These are phyloP conservation scores for Arbacia lixula DNA, from an alignment of 53 echinoderm and acorn worm genomes.

Conservation along the genomic window DNA sequence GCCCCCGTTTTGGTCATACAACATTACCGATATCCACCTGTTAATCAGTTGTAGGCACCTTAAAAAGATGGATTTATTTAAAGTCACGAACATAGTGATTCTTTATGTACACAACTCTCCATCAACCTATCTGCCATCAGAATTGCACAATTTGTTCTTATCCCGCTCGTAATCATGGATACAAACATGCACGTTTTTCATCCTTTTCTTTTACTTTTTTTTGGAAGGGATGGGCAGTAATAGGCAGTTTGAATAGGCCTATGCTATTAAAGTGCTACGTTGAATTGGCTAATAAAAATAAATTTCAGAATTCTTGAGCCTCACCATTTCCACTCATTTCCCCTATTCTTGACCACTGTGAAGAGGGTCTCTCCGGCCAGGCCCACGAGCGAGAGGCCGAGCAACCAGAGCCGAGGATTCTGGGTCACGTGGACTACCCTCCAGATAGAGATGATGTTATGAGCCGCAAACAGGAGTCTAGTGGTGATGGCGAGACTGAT, in stretches of 20 bases:
- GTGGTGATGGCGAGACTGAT: constrained; percentile 76
- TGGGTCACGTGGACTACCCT: constrained; percentile 56
- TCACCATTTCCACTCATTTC: constrained; percentile 97
- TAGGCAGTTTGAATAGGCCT: too few relatives aligned
- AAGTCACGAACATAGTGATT: too few relatives aligned
- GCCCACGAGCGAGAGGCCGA: constrained; percentile 58
- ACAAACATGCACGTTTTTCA: neutral
- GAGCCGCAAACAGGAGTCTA: constrained; percentile 73
- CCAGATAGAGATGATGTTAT: constrained; percentile 63
- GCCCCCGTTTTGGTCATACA: too few relatives aligned
- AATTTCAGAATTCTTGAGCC: constrained; percentile 17
- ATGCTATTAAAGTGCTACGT: too few relatives aligned
- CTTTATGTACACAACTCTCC: too few relatives aligned
- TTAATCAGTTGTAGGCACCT: too few relatives aligned
- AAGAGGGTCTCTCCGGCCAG: constrained; percentile 69
- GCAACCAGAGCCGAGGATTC: constrained; percentile 42
- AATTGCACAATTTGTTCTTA: too few relatives aligned
- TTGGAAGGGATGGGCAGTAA: too few relatives aligned
- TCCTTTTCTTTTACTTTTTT: neutral
- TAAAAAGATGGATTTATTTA: too few relatives aligned
- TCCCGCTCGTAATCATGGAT: neutral
- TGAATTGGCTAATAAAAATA: too few relatives aligned
- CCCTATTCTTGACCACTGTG: constrained; percentile 79
- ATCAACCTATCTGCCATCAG: too few relatives aligned
- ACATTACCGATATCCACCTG: too few relatives aligned